Conservation (phyloP, 2,888 invertebrate genomes). For the Polydrusus pterygomalis region DNA sequence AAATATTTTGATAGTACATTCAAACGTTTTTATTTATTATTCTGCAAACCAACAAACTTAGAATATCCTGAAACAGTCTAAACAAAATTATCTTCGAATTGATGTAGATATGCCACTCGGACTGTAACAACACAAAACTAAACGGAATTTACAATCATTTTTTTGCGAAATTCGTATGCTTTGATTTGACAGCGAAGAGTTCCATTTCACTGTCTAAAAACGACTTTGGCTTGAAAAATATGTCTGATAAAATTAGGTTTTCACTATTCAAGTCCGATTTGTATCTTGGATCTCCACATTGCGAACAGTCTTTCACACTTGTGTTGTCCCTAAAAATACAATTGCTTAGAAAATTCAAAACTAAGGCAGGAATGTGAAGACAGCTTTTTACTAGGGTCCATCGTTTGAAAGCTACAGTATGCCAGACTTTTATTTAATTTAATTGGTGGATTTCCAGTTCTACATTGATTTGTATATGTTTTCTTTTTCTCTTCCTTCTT, state of each 20-base stretch:
- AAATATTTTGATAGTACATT: no score
- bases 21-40: no score
- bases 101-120: background rate
- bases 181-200: constrained; percentile 40
- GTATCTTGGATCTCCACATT: constrained; percentile 35
- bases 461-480: no score
- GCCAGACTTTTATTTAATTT: no score
- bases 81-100: background rate
- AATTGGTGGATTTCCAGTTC: no score
- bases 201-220: constrained; percentile 53
- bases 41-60: no score
- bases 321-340: constrained; percentile 11
- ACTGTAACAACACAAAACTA: background rate
- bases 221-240: constrained; percentile 57
- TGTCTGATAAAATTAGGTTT: constrained; percentile 56
- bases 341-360: no score
- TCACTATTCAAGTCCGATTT: constrained; percentile 45
- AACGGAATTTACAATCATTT: background rate
- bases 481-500: no score
- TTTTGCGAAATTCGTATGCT: background rate
- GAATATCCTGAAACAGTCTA: background rate
- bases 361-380: no score
- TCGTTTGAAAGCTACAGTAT: no score
- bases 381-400: no score
- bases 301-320: constrained; percentile 17